Base-by-base conservation (phyloP, 2,797 vertebrate species). In the Onychomys torridus region DNA sequence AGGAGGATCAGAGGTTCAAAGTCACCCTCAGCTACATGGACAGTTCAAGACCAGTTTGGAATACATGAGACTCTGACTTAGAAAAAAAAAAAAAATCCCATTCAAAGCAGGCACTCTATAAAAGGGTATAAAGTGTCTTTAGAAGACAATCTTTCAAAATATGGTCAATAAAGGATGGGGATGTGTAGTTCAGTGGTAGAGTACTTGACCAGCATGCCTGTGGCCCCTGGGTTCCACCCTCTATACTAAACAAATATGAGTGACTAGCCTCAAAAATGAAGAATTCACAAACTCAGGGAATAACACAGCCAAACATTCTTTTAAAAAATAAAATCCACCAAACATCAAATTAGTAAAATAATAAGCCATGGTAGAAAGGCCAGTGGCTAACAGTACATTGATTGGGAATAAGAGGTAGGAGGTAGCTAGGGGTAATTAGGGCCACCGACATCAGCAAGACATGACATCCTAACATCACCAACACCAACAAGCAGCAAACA, bases 141-240 rank as follows among this genome's bases (percentile, higher is more conserved):
- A 86, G 52, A 65, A 94, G 34, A 75, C 6, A 95, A 37, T 29
- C 75, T 89, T 94, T 94, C 43, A 85, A 97, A 95, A 93, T n/a
- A 89, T 52, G 27, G 13, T 63, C 55, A 89, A 34, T 9, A 89
- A 29, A 83, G 5, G 92, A 57, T 8, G 52, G 83, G 5, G 2
- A 17, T 21, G 29, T 46, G 14, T 37, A 76, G 43, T 6, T 29
- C 12, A 37, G n/a, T 32, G 40, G 40, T 49, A 25, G 57, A 27
- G 32, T 16, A 32, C 43, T 37, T 55, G 61, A 63, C 34, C 34
- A 49, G 21, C 21, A 37, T 9, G 32, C 52, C 19, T 21, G 23
- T 57, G 34, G 32, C 1, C 34, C 43, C 23, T 52, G 59, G 43
- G 25, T 79, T 55, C 43, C 25, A 79, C 25, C 10, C 49, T 65